Conservation (phyloP, 35 echinoderm and acorn worm genomes). For the Ophiothrix spiculata region DNA sequence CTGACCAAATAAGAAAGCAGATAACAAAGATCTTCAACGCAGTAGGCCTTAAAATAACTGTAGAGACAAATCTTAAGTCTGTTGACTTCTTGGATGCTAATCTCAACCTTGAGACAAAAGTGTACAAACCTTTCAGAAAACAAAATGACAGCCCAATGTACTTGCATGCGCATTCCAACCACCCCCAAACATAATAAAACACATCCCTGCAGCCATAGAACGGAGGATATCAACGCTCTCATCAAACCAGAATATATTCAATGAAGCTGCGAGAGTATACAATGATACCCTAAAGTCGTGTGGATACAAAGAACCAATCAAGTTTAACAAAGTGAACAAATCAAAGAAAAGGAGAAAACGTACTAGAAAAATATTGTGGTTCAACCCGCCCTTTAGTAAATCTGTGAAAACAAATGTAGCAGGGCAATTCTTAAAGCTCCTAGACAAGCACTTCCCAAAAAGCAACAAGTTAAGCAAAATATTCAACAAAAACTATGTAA, state of each 20-base stretch:
- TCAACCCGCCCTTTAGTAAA: constrained; percentile 37
- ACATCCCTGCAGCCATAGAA: neutral
- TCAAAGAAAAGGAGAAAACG: neutral
- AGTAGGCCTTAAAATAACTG: neutral
- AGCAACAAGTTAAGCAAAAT: constrained; percentile 32
- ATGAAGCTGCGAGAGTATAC: neutral
- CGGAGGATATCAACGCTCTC: neutral
- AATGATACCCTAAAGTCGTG: neutral
- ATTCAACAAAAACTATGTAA: constrained; percentile 44
- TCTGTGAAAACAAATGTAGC: constrained; percentile 45
- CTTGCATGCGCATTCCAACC: neutral
- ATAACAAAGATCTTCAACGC: neutral
- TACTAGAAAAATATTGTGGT: neutral
- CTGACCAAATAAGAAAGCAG: neutral
- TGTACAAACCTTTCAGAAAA: neutral
- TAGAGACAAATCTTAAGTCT: neutral
- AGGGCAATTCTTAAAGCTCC: constrained; percentile 19
- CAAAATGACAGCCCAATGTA: neutral
- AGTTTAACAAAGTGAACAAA: neutral
- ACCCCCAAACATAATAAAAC: neutral
- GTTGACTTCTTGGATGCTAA: constrained; percentile 10
- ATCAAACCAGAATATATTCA: neutral
- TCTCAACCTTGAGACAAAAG: neutral
- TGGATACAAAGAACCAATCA: neutral
- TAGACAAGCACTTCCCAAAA: constrained; percentile 48